These are phyloP conservation scores for Rhagologus leucostigma DNA, from an alignment of 2,113 vertebrate genomes.

Conservation along the genomic window DNA sequence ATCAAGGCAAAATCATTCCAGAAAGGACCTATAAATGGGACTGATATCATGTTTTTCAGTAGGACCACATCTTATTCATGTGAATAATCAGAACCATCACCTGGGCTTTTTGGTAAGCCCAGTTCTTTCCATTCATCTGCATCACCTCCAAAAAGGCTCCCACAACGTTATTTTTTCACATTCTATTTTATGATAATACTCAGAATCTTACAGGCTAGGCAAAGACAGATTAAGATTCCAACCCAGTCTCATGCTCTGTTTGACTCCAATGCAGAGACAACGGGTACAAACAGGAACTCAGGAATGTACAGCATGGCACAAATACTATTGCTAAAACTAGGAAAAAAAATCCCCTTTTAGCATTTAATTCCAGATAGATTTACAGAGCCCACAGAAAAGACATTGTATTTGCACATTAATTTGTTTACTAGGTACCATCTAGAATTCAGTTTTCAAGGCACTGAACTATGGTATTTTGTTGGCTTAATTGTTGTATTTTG, in stretches of 20 bases:
- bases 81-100: background rate
- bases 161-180: background rate
- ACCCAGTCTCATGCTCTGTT: background rate
- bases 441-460: background rate
- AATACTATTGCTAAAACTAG: background rate
- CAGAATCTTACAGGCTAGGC: background rate
- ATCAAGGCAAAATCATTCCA: background rate
- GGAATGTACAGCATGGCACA: accelerated
- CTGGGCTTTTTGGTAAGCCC: background rate
- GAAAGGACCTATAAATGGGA: background rate
- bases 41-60: background rate
- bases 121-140: background rate
- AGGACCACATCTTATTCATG: background rate
- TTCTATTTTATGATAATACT: background rate
- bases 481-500: background rate
- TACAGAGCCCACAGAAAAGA: background rate
- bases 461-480: background rate
- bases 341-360: background rate
- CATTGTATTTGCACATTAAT: background rate
- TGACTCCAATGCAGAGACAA: background rate
- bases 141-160: background rate
- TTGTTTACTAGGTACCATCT: background rate
- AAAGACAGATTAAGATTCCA: background rate
- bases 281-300: background rate
- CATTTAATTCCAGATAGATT: background rate